Conservation (phyloP, 2,888 invertebrate genomes). For the Drosophila helvetica region DNA sequence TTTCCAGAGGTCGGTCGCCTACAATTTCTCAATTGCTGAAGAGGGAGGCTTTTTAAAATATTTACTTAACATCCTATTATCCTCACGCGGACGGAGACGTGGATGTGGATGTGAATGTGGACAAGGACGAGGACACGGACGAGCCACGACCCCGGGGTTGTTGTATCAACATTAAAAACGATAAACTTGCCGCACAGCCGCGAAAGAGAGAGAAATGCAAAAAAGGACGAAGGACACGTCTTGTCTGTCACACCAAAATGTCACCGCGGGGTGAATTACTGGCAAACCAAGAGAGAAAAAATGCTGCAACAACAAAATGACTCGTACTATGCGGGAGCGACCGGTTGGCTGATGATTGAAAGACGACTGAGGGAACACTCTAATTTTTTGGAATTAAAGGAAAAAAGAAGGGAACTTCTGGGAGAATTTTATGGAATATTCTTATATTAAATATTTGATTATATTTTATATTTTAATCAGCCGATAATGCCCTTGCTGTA, state of each 20-base stretch:
- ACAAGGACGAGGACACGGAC: conserved; percentile 46
- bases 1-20: conserved; percentile 62
- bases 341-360: too few relatives aligned
- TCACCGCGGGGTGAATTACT: conserved; percentile 82
- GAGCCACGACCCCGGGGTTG: conserved; percentile 68
- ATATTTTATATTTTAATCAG: too few relatives aligned
- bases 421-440: too few relatives aligned
- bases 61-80: conserved; percentile 80
- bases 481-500: too few relatives aligned
- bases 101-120: conserved; percentile 25
- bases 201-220: conserved; percentile 31
- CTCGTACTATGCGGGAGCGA: conserved; percentile 19
- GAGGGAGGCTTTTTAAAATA: conserved; percentile 68
- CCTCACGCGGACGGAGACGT: conserved; percentile 58
- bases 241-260: conserved; percentile 82
- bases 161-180: conserved; percentile 78
- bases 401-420: background rate
- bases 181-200: conserved; percentile 68
- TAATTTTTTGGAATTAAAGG: background rate
- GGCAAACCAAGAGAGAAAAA: conserved; percentile 46
- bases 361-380: background rate
- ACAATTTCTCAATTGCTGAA: conserved; percentile 46
- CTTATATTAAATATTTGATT: too few relatives aligned
- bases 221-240: conserved; percentile 81
- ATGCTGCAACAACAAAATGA: conserved; percentile 34